These are phyloP conservation scores for Borostomias antarcticus DNA, from an alignment of 2,797 vertebrate species.

Conservation along the genomic window DNA sequence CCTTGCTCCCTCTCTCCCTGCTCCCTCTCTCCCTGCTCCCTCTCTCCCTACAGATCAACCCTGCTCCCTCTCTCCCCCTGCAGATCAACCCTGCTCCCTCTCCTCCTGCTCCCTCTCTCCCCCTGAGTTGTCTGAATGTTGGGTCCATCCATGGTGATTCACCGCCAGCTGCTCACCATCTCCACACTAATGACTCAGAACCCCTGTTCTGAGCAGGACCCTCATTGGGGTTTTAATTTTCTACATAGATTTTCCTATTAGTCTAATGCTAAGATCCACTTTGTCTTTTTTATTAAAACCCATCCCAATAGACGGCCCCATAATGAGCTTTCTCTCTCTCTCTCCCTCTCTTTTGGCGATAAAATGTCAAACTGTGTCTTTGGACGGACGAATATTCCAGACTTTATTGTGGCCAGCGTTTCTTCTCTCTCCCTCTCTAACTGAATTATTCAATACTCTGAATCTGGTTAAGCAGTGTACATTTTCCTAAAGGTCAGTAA, in stretches of 20 bases:
- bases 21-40: too few species aligned
- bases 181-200: conserved; percentile 50
- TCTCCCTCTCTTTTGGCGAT: conserved; percentile 53
- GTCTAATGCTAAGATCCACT: conserved; percentile 59
- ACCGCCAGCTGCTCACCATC: conserved; percentile 34
- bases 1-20: too few species aligned
- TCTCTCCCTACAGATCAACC: too few species aligned
- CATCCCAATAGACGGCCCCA: conserved; percentile 59
- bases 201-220: conserved; percentile 35
- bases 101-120: conserved; percentile 30
- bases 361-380: conserved; percentile 73
- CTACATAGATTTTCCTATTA: conserved; percentile 66
- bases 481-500: conserved; percentile 85
- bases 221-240: conserved; percentile 67
- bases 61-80: too few species aligned
- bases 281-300: conserved; percentile 75
- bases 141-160: conserved; percentile 38
- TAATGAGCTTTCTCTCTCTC: conserved; percentile 60
- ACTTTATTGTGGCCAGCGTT: conserved; percentile 67
- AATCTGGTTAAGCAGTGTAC: conserved; percentile 80
- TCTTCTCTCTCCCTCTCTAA: conserved; percentile 73
- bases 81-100: conserved; percentile 34
- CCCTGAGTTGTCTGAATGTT: conserved; percentile 13
- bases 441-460: conserved; percentile 87
- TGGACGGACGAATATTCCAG: conserved; percentile 76